Evolutionary conservation across 2,797 vertebrate genomes (phyloP).

Genomic region (Oreonectes daqikongensis): DNA sequence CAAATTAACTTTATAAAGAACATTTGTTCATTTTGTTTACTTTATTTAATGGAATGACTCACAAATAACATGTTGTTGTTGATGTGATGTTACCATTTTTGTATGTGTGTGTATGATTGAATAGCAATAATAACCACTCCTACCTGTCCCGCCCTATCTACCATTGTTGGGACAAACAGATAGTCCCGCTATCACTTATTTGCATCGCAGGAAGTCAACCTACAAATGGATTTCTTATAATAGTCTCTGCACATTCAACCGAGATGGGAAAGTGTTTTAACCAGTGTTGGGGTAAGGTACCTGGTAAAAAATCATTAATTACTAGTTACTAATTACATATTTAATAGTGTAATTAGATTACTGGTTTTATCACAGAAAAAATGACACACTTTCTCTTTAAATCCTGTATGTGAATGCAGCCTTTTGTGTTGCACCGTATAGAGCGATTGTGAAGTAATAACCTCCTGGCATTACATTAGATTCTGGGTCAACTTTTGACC

Average conservation of each 20-base stretch:
- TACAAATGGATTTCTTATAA: not conserved
- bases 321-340: too few species aligned
- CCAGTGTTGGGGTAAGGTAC: too few species aligned
- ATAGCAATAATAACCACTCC: not conserved
- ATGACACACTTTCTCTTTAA: not conserved
- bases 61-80: not conserved
- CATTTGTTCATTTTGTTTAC: not conserved
- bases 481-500: conserved; percentile 17
- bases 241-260: not conserved
- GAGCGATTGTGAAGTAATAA: not conserved
- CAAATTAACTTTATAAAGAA: not conserved
- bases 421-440: not conserved
- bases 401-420: not conserved
- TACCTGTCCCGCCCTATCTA: not conserved
- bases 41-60: not conserved
- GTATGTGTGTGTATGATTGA: not conserved
- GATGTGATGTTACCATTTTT: not conserved
- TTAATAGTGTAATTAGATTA: too few species aligned
- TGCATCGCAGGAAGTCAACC: not conserved
- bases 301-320: too few species aligned
- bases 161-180: not conserved
- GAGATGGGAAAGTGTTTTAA: not conserved
- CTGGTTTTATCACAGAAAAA: too few species aligned
- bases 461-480: not conserved
- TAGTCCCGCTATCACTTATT: not conserved